A percentile compares a stretch with the other conserved stretches of the same genome.
Evolutionary conservation across 2,888 invertebrate species (phyloP).

Genomic region (Phasia obesa): DNA sequence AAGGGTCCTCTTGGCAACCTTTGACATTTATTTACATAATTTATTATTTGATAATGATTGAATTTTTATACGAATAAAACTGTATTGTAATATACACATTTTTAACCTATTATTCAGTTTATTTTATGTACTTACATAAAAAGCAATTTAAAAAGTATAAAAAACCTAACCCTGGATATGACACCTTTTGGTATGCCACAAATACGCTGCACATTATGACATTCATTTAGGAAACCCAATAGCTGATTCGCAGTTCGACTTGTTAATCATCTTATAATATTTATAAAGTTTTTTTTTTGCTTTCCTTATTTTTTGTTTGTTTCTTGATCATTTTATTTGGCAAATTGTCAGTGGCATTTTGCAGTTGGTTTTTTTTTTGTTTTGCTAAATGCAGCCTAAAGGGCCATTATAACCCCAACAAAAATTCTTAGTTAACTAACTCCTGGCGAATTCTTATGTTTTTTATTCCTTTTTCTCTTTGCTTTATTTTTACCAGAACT

Average conservation of each 20-base stretch:
- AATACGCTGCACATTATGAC: too few relatives aligned
- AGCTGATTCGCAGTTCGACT: constrained; percentile 8
- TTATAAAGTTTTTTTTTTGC: neutral
- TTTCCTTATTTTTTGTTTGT: constrained; percentile 4
- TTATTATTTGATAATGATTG: too few relatives aligned
- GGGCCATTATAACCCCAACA: constrained; percentile 56
- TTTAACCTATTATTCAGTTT: too few relatives aligned
- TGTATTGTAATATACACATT: too few relatives aligned
- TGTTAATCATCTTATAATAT: neutral
- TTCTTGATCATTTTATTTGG: constrained; percentile 48
- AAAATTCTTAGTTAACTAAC: constrained; percentile 52
- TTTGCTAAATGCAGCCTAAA: constrained; percentile 62
- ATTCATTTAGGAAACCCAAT: neutral
- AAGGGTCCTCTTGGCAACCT: too few relatives aligned
- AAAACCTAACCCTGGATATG: too few relatives aligned
- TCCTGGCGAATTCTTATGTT: constrained; percentile 37
- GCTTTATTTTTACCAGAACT: constrained; percentile 13
- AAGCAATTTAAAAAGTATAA: too few relatives aligned
- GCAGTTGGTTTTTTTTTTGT: constrained; percentile 60
- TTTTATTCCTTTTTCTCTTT: neutral
- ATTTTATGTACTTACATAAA: too few relatives aligned
- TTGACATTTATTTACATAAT: too few relatives aligned
- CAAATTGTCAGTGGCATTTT: constrained; percentile 69
- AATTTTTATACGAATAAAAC: too few relatives aligned
- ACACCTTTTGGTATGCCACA: too few relatives aligned